Evolutionary conservation across 2,113 vertebrate genomes (phyloP), one percentile per base, ranked within the genome.

Genomic region (Oreochromis spilurus): DNA sequence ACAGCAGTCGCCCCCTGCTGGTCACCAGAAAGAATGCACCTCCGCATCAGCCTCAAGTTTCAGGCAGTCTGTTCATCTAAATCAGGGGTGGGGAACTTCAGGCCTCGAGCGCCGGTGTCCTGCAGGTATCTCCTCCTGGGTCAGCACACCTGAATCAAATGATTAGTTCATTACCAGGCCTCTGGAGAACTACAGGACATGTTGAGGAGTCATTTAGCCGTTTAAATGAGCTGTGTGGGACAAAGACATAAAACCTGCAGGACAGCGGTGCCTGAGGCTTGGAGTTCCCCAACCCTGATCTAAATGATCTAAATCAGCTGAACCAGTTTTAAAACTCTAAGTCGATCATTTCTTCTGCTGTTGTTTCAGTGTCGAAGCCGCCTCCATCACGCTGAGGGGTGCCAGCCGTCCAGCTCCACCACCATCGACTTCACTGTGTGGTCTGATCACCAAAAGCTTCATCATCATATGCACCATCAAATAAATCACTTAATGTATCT

Each of bases 401-500:
- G 9, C 9, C 29, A 60, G 8, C 6, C 16, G 1, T 0, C 16
- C 13, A 17, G 38, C 40, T 26, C 21, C 21, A 26, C 1, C 67
- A 45, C 3, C 43, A 0, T 0, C 17, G 70, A 26, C 21, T 1
- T 17, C 67, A 45, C 4, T 0, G 1, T 45, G 67, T 16, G 21
- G 8, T 45, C 21, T 26, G 21, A 72, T 72, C 38, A 72, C 38
- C 38, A 17, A 72, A 72, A 26, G 21, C 65, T 26, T 3, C 13
- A 4, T 17, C 38, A 26, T 45, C 38, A 16, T 26, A 45, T 45
- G n/a, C 21, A 21, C 1, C 65, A 72, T 26, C 65, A 72, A 21
- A 45, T 9, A 1, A 72, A 26, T 10, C 21, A 9, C 65, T 43
- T 24, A 70, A 24, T 24, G n/a, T 16, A 26, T 45, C 16, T 72